phyloP scores from a whole-genome alignment of 2,797 vertebrate genomes.

The Serranus cabrilla region DNA sequence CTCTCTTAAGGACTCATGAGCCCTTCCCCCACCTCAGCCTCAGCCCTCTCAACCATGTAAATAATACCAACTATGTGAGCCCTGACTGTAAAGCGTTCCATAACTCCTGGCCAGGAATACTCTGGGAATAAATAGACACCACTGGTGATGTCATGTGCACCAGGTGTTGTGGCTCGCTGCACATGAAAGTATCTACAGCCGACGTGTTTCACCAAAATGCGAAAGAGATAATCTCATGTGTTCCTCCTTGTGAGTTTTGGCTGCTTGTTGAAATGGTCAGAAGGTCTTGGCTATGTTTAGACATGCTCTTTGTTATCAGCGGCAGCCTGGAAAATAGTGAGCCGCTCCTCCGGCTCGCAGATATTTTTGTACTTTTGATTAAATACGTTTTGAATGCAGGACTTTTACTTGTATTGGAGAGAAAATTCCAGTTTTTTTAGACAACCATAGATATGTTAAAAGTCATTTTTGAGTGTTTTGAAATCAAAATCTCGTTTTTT shows the following conservation, averaged over 20 bases:
- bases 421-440: too few relatives aligned
- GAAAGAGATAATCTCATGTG: background rate
- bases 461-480: too few relatives aligned
- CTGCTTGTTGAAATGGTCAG: constrained; percentile 17
- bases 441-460: too few relatives aligned
- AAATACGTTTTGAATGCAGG: too few relatives aligned
- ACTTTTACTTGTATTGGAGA: too few relatives aligned
- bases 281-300: constrained; percentile 60
- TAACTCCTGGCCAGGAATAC: constrained; percentile 70
- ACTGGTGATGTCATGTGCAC: constrained; percentile 80
- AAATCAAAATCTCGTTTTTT: too few relatives aligned
- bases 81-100: constrained; percentile 62
- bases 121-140: constrained; percentile 79
- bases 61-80: constrained; percentile 73
- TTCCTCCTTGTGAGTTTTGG: background rate
- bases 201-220: background rate
- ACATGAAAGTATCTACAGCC: constrained; percentile 25
- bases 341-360: constrained; percentile 26
- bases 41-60: constrained; percentile 59
- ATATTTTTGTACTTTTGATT: too few relatives aligned
- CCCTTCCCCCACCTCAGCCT: constrained; percentile 48
- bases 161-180: constrained; percentile 52
- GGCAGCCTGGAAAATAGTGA: constrained; percentile 35
- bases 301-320: constrained; percentile 62
- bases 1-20: constrained; percentile 37